Base-by-base conservation (phyloP, 2,113 vertebrate species). In the Cololabis saira region DNA sequence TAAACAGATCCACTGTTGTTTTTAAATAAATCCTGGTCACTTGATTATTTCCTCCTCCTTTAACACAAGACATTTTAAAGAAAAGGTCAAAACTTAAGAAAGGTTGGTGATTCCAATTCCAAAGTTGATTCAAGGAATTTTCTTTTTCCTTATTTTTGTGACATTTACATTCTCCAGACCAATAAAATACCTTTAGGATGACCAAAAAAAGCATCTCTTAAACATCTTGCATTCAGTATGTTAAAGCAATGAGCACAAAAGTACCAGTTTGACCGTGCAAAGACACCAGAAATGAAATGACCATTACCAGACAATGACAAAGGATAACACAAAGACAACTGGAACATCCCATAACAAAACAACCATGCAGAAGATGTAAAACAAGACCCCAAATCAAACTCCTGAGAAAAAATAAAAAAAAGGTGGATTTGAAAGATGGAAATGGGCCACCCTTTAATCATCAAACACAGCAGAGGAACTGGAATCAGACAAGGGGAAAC, bases 401-500 rank as follows among this genome's bases (percentile, higher is more conserved):
- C 58, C 50, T 59, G 24, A 50, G 40, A 61, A 16, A 8, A 16
- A 55, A 57, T 70, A 18, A 0, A 8, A 60, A 41, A 41, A n/a
- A 40, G 9, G 17, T 52, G 51, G 58, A 62, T 76, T 73, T 61
- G 67, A 53, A 74, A 76, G 66, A 72, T 61, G 61, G 45, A 83
- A 81, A 88, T 81, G 84, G 77, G 40, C 80, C 86, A 51, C 55
- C 65, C 56, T 66, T 80, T 76, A 71, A 81, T 68, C 86, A 78
- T 58, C 79, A 69, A 78, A 65, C 60, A 73, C 69, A 83, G 41
- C 30, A 84, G 79, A 85, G 68, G 72, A 70, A 83, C 54, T 66
- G 63, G 64, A 90, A 57, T 71, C 59, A 82, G 69, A 72, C 68
- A 65, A 55, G 65, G 76, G 55, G 59, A 65, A 33, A 18, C n/a